Base-by-base conservation (phyloP, 2,888 invertebrate genomes). In the Bibio marci region DNA sequence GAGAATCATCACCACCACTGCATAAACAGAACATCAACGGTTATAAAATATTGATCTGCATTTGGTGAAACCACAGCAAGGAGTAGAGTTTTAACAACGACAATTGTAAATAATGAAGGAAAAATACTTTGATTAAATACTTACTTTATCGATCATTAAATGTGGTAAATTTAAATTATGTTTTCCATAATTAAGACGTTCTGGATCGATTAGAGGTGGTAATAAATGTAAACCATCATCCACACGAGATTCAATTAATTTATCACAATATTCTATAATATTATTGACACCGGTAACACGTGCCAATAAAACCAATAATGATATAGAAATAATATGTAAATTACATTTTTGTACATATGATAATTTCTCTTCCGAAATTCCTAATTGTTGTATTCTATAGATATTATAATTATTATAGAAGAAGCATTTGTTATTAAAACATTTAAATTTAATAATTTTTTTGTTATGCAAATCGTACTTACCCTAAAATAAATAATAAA, bases 401-500 rank as follows among this genome's bases (percentile, higher is more conserved):
- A 25, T n/a, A n/a, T n/a, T n/a, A n/a, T n/a, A n/a, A n/a, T n/a
- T 35, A 43, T n/a, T n/a, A n/a, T n/a, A n/a, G n/a, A n/a, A n/a
- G n/a, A n/a, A n/a, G n/a, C n/a, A n/a, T n/a, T n/a, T n/a, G n/a
- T n/a, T n/a, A n/a, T n/a, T n/a, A n/a, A n/a, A n/a, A n/a, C n/a
- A n/a, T n/a, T n/a, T n/a, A n/a, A n/a, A n/a, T n/a, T n/a, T n/a
- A n/a, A n/a, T n/a, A n/a, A n/a, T n/a, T n/a, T n/a, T n/a, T n/a
- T n/a, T n/a, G n/a, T n/a, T n/a, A n/a, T n/a, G n/a, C 68, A 22
- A 22, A 22, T 22, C 22, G 8, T 22, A 22, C 8, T 67, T 50
- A 78, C 78, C 76, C 76, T 31, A 95, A 64, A 36, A 88, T 74
- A 15, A 97, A 73, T 46, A 92, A 76, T 49, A 94, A 62, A 48